Conservation (phyloP, 2,797 vertebrate species). For the Bradypus variegatus region DNA sequence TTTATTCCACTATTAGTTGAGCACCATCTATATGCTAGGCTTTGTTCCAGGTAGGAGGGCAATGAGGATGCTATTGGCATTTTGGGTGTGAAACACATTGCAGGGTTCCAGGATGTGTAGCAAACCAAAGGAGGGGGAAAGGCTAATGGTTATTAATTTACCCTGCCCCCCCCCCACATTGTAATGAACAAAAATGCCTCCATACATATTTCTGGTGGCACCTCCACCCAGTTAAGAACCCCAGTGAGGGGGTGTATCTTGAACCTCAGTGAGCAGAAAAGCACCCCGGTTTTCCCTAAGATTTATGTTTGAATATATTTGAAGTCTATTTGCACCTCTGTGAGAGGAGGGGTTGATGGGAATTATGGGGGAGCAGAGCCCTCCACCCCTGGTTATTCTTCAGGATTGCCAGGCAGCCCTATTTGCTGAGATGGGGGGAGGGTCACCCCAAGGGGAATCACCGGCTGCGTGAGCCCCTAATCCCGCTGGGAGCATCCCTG, state of each 20-base stretch:
- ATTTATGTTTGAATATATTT: not conserved
- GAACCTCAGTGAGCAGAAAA: not conserved
- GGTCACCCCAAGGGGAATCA: not conserved
- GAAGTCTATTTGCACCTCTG: not conserved
- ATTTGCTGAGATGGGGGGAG: not conserved
- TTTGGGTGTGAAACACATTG: accelerated
- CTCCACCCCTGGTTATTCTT: no score
- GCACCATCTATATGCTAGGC: not conserved
- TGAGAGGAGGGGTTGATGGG: not conserved
- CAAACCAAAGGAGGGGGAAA: no score
- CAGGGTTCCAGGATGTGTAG: not conserved
- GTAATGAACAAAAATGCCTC: not conserved
- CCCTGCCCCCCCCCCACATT: not conserved
- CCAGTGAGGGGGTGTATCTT: not conserved
- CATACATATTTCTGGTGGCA: not conserved
- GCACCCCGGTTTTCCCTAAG: no score
- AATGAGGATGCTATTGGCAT: accelerated
- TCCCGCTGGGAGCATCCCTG: not conserved
- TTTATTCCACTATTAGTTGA: not conserved
- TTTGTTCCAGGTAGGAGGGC: not conserved
- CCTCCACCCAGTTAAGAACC: not conserved
- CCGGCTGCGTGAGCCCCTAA: accelerated
- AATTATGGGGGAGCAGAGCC: no score
- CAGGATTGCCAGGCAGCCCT: not conserved
- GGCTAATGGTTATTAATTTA: not conserved